Conservation (phyloP, 2,113 vertebrate species). For the Misgurnus anguillicaudatus region DNA sequence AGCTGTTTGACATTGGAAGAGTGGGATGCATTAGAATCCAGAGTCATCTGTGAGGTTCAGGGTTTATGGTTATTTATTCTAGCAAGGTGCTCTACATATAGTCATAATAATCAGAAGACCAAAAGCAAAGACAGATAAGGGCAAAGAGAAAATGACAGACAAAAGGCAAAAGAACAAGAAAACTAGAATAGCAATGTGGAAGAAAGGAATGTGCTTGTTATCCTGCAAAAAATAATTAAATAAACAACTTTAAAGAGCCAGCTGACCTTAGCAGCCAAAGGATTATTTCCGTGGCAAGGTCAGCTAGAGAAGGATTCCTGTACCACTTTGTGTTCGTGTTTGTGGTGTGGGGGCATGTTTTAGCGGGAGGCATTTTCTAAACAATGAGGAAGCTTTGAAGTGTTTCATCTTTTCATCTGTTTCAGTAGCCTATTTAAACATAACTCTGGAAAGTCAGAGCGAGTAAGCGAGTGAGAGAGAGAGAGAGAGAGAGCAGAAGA, state of each 20-base stretch:
- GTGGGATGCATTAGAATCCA: slow-evolving; percentile 53
- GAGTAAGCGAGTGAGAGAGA: neutral
- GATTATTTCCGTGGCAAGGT: slow-evolving; percentile 25
- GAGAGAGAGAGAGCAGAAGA: neutral
- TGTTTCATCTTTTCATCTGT: slow-evolving; percentile 51
- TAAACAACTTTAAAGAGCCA: slow-evolving; percentile 52
- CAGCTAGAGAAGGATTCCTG: slow-evolving; percentile 11
- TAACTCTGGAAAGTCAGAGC: neutral
- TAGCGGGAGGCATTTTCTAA: slow-evolving; percentile 36
- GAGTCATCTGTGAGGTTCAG: slow-evolving; percentile 52
- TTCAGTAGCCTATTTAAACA: slow-evolving; percentile 31
- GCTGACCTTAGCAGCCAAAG: slow-evolving; percentile 34
- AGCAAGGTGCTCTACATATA: neutral
- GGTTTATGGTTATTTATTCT: slow-evolving; percentile 35
- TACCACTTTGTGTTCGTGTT: slow-evolving; percentile 16
- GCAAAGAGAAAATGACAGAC: neutral
- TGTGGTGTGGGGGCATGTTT: slow-evolving; percentile 37
- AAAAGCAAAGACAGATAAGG: slow-evolving; percentile 9
- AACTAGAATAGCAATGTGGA: neutral
- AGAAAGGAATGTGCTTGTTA: slow-evolving; percentile 2
- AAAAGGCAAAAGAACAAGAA: slow-evolving; percentile 16
- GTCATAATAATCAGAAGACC: neutral
- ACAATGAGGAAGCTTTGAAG: slow-evolving; percentile 50
- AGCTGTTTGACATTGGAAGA: slow-evolving; percentile 55
- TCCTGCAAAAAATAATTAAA: neutral